Conservation (phyloP, 2,888 invertebrate species). For the Eustalomyia histrio region DNA sequence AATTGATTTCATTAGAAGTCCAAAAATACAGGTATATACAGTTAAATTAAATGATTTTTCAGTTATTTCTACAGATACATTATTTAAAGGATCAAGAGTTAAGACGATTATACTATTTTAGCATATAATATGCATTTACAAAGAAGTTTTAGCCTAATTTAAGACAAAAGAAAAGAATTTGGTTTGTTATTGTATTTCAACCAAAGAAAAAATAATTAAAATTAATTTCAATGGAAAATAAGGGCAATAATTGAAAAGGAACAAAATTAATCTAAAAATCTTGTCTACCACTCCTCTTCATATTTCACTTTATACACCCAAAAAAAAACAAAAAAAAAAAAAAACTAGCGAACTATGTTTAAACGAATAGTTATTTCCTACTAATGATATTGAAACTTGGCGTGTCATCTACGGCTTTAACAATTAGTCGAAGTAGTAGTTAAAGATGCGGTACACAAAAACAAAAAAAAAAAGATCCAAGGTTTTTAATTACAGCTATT, state of each 20-base stretch:
- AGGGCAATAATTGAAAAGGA: background rate
- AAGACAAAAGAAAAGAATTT: background rate
- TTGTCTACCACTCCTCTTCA: background rate
- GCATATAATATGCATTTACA: background rate
- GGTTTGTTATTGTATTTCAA: background rate
- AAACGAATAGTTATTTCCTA: background rate
- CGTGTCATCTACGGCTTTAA: constrained; percentile 20
- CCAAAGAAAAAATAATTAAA: constrained; percentile 15
- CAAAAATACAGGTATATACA: no score
- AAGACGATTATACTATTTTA: no score
- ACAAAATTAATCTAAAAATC: background rate
- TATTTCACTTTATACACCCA: background rate
- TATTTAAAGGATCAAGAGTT: no score
- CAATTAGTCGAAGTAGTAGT: constrained; percentile 16
- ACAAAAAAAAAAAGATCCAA: constrained; percentile 40
- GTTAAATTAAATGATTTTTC: no score
- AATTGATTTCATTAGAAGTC: no score
- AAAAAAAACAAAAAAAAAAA: no score
- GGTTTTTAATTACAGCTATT: constrained; percentile 56
- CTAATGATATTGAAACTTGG: constrained; percentile 34
- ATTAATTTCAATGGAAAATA: background rate
- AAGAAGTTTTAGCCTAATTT: background rate
- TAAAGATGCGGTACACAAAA: constrained; percentile 23
- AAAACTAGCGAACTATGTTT: background rate
- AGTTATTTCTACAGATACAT: no score